Percentiles rank a stretch among this genome's conserved stretches.
Conservation (phyloP, 2,888 invertebrate genomes). For the Eupithecia insigniata region DNA sequence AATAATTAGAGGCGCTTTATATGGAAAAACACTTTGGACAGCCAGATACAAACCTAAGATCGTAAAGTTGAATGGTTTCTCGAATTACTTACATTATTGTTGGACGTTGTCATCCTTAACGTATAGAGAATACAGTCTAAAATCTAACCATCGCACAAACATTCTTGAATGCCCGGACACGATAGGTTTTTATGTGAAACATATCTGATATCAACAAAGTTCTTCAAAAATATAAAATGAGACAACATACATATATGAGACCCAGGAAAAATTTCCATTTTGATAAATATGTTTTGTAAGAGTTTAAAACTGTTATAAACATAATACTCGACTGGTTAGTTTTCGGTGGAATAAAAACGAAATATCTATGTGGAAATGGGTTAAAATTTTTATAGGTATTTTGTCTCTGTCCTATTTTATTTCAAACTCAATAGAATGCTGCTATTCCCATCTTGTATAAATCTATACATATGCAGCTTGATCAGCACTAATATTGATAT, state of each 20-base stretch:
- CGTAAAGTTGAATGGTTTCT: slow-evolving; percentile 39
- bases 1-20: slow-evolving; percentile 33
- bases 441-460: neutral
- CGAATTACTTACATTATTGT: slow-evolving; percentile 27
- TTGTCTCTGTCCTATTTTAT: neutral
- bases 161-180: slow-evolving; percentile 22
- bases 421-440: neutral
- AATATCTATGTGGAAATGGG: neutral
- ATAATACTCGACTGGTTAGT: neutral
- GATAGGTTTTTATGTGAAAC: slow-evolving; percentile 34
- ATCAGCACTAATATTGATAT: neutral
- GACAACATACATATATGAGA: slow-evolving; percentile 9
- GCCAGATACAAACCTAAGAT: slow-evolving; percentile 31
- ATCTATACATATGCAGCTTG: neutral
- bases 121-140: slow-evolving; percentile 24
- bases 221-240: slow-evolving; percentile 34
- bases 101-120: slow-evolving; percentile 18
- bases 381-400: neutral
- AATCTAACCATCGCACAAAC: slow-evolving; percentile 22
- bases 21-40: slow-evolving; percentile 36
- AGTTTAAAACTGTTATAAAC: neutral
- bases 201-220: slow-evolving; percentile 34
- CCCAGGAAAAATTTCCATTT: neutral
- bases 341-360: neutral
- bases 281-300: slow-evolving; percentile 1